Evolutionary conservation across 2,888 invertebrate genomes (phyloP).

Genomic region (Drosophila kanekoi): DNA sequence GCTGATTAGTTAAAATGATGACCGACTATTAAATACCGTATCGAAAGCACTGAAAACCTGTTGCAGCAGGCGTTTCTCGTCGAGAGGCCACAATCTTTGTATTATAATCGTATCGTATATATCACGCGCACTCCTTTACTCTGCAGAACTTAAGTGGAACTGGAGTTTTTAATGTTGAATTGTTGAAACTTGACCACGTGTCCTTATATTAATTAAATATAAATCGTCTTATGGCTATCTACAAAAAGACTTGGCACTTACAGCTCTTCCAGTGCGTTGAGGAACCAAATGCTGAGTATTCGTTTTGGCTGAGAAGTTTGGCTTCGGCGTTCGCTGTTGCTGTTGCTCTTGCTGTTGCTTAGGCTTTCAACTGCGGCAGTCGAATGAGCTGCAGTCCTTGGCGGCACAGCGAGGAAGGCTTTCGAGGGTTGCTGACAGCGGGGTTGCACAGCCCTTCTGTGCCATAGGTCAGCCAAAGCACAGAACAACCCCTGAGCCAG

Average conservation of each 20-base stretch:
- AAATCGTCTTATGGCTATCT: constrained; percentile 60
- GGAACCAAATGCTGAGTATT: neutral
- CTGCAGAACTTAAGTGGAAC: constrained; percentile 63
- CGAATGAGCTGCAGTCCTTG: constrained; percentile 70
- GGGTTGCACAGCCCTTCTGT: constrained; percentile 28
- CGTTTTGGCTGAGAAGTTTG: constrained; percentile 6
- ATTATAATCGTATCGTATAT: constrained; percentile 63
- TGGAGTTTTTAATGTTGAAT: constrained; percentile 64
- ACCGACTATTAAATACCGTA: constrained; percentile 26
- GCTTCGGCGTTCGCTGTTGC: constrained; percentile 9
- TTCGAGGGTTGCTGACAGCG: constrained; percentile 46
- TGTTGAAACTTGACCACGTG: constrained; percentile 48
- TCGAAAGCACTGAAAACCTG: constrained; percentile 81
- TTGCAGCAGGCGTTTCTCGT: constrained; percentile 71
- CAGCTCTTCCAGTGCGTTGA: constrained; percentile 17
- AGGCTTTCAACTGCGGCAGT: constrained; percentile 83
- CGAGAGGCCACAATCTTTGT: constrained; percentile 72
- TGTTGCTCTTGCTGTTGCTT: constrained; percentile 53
- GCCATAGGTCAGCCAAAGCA: constrained; percentile 56
- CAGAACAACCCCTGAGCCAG: constrained; percentile 42
- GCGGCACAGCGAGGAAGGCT: constrained; percentile 53
- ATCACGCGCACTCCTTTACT: constrained; percentile 46
- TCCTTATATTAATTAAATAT: constrained; percentile 50
- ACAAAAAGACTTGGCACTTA: constrained; percentile 30
- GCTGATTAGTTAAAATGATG: constrained; percentile 71